Conservation (phyloP, 2,797 vertebrate genomes). For the Arrhamphus sclerolepis region DNA sequence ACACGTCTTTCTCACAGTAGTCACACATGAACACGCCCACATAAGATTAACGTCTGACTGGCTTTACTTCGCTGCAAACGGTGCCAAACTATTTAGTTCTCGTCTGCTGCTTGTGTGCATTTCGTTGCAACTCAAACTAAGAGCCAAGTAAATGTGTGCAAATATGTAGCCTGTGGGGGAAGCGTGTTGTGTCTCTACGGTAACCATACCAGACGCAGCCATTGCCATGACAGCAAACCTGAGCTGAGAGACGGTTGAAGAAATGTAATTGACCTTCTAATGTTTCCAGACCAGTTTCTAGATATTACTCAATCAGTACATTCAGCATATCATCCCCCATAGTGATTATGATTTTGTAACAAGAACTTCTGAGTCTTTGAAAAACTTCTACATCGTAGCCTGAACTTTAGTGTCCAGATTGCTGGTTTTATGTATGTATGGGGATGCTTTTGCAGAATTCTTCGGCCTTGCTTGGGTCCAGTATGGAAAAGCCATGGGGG, state of each 20-base stretch:
- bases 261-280: constrained; percentile 21
- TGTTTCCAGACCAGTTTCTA: constrained; percentile 26
- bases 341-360: not conserved
- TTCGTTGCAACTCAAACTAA: constrained; percentile 27
- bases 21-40: not conserved
- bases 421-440: too few relatives aligned
- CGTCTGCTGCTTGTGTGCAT: constrained; percentile 21
- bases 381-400: too few relatives aligned
- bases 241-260: constrained; percentile 14
- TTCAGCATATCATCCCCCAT: constrained; percentile 2
- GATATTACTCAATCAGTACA: constrained; percentile 4
- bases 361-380: too few relatives aligned
- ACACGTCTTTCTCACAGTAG: constrained; percentile 2
- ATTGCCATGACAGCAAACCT: constrained; percentile 46
- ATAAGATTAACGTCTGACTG: constrained; percentile 14
- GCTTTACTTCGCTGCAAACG: not conserved
- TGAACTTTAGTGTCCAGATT: too few relatives aligned
- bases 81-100: constrained; percentile 14
- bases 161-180: constrained; percentile 14
- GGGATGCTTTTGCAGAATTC: too few relatives aligned
- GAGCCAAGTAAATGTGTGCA: constrained; percentile 37
- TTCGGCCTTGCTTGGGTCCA: too few relatives aligned
- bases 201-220: constrained; percentile 51
- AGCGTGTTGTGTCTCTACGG: constrained; percentile 38
- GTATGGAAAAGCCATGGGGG: too few relatives aligned